phyloP scores from a whole-genome alignment of 2,113 vertebrate genomes.

The Phrynosoma platyrhinos region DNA sequence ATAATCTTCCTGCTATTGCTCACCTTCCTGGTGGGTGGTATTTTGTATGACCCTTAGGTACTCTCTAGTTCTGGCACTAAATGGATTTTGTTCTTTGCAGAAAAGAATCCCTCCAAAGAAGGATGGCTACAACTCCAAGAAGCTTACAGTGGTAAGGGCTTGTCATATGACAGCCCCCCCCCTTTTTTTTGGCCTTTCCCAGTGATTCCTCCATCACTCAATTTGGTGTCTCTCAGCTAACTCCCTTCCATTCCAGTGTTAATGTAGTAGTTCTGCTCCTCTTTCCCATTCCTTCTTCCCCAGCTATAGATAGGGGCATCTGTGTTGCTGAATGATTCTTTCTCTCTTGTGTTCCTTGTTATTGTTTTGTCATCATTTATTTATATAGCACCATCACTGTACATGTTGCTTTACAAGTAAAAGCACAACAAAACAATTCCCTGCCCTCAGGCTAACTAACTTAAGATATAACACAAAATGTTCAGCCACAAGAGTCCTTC shows the following conservation, averaged over 20 bases:
- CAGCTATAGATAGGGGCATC: background rate
- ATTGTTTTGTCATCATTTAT: background rate
- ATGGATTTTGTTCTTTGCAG: conserved; percentile 10
- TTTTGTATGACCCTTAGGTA: background rate
- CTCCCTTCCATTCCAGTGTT: conserved; percentile 44
- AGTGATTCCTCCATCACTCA: background rate
- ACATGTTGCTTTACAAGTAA: background rate
- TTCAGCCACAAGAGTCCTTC: background rate
- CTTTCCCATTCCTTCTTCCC: background rate
- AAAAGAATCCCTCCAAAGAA: conserved; percentile 22
- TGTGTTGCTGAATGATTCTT: background rate
- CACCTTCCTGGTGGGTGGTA: background rate
- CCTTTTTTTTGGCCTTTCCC: too few species aligned
- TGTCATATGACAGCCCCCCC: too few species aligned
- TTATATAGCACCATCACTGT: background rate
- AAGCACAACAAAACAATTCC: background rate
- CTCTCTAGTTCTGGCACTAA: background rate
- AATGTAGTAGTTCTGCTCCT: background rate
- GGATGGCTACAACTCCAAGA: conserved; percentile 24
- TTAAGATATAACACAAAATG: too few species aligned
- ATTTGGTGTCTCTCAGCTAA: conserved; percentile 43
- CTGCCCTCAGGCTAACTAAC: background rate
- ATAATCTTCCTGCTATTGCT: too few species aligned
- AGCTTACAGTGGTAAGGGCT: conserved; percentile 39
- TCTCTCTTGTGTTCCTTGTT: background rate